Evolutionary conservation across 1,140 invertebrate species (phyloP), one percentile per base, ranked within the genome.

Genomic region (Diabrotica undecimpunctata): DNA sequence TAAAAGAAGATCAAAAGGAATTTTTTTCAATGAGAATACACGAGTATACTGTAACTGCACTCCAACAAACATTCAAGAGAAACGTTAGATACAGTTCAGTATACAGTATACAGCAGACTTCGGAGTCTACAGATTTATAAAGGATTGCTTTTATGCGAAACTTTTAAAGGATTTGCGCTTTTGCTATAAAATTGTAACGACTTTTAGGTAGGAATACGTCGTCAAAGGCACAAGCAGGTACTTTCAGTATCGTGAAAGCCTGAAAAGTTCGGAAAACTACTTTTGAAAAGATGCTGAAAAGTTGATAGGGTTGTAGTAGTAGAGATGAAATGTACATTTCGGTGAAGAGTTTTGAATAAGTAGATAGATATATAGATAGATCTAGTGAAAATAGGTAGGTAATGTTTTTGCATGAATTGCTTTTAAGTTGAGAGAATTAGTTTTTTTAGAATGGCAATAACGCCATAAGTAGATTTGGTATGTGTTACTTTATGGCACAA

Each of bases 1-100:
- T 13, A 61, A 56, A 67, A 50, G 53, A 46, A 70, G 69, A 70
- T 70, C 69, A 70, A 70, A 70, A 65, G 69, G 52, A 25, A 11
- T 55, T 55, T 55, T 55, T 14, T 25, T 55, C 25, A 10, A 10
- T 13, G 41, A 46, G 41, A 46, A n/a, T n/a, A n/a, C 41, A n/a
- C 8, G 41, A 55, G 54, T 25, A 36, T 55, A 55, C 13, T 14
- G 54, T 55, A 55, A 55, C 54, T 55, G 54, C 54, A 55, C 54
- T 14, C 10, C 13, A 53, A 53, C 14, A 55, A 55, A 55, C 25
- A 55, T 55, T 14, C 13, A 55, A 55, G 54, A 36, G 54, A 55
- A 63, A 55, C 54, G 61, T 54, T 63, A 63, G 50, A 63, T 39
- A 63, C 46, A 38, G 57, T 13, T 37, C 36, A 14, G n/a, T 63